phyloP scores from a whole-genome alignment of 1,140 invertebrate genomes.

The Mercenaria mercenaria region DNA sequence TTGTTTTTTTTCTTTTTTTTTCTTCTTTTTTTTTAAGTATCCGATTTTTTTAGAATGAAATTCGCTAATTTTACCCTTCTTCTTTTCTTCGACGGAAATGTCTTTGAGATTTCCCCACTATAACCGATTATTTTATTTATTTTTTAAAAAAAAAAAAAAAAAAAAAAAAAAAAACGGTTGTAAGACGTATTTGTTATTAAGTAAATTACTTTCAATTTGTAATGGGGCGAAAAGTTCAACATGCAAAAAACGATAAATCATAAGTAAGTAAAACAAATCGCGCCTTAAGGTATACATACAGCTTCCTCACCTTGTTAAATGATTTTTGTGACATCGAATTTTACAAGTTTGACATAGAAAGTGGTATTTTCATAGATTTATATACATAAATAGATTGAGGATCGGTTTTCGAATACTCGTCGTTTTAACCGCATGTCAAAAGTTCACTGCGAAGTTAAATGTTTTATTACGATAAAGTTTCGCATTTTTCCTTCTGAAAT shows the following conservation, averaged over 20 bases:
- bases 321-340: constrained; percentile 7
- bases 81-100: too few relatives aligned
- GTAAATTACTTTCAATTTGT: too few relatives aligned
- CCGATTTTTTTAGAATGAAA: too few relatives aligned
- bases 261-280: neutral
- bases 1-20: too few relatives aligned
- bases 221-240: neutral
- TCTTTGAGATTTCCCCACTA: too few relatives aligned
- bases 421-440: neutral
- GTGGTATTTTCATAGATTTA: constrained; percentile 10
- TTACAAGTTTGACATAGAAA: neutral
- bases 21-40: too few relatives aligned
- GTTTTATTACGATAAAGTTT: neutral
- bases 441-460: neutral
- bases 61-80: too few relatives aligned
- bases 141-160: too few relatives aligned
- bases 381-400: neutral
- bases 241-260: neutral
- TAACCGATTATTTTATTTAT: too few relatives aligned
- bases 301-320: neutral
- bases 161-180: too few relatives aligned
- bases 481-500: neutral
- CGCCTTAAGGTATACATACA: neutral
- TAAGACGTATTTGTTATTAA: too few relatives aligned
- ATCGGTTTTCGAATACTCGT: neutral